Conservation (phyloP, 2,797 vertebrate species). For the Spheniscus humboldti region DNA sequence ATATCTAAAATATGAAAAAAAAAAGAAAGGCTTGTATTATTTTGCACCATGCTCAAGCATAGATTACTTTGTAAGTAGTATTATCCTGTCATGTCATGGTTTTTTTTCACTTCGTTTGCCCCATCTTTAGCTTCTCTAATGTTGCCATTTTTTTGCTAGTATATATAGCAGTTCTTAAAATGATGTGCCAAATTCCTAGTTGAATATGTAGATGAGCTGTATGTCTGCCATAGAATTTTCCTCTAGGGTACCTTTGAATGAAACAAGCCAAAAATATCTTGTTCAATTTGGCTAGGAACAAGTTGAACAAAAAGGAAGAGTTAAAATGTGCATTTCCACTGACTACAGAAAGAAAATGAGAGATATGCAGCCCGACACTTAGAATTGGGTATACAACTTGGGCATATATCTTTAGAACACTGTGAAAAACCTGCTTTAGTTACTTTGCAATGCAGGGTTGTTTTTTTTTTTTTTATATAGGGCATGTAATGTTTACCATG, state of each 20-base stretch:
- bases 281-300: constrained; percentile 38
- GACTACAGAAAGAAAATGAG: not conserved
- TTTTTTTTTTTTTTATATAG: not conserved
- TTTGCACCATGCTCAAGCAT: not conserved
- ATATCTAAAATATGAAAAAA: not conserved
- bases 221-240: constrained; percentile 49
- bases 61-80: not conserved
- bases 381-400: not conserved
- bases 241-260: constrained; percentile 41
- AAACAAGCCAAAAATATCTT: constrained; percentile 48
- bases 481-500: not conserved
- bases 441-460: not conserved
- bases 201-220: constrained; percentile 57
- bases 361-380: not conserved
- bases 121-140: not conserved
- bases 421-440: not conserved
- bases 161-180: constrained; percentile 19
- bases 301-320: not conserved
- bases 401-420: not conserved
- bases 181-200: constrained; percentile 40
- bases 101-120: not conserved
- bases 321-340: not conserved
- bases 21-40: not conserved
- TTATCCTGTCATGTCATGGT: not conserved
- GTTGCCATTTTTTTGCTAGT: constrained; percentile 17